A percentile compares a stretch with the other conserved stretches of the same genome.
phyloP scores from a whole-genome alignment of 2,113 vertebrate genomes.

The Chunga burmeisteri region DNA sequence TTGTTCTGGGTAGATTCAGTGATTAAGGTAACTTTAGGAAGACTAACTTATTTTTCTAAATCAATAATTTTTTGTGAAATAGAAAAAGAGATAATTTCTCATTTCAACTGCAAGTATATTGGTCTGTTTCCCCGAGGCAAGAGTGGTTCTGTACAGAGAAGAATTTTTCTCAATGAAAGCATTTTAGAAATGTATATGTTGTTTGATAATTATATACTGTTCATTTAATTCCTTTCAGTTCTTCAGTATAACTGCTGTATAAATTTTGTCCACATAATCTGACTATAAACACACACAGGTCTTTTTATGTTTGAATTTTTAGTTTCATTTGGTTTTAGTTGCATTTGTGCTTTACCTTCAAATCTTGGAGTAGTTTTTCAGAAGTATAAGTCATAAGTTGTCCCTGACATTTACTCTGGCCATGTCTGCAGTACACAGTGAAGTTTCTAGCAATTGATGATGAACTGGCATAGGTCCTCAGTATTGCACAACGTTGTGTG shows the following conservation, averaged over 20 bases:
- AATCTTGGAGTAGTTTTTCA: neutral
- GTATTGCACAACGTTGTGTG: neutral
- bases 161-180: neutral
- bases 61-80: neutral
- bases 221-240: neutral
- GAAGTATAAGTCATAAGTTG: neutral
- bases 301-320: neutral
- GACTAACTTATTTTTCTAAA: neutral
- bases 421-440: neutral
- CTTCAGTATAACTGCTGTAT: neutral
- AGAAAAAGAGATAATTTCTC: neutral
- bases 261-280: neutral
- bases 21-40: neutral
- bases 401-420: neutral
- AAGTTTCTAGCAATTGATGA: neutral
- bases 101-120: neutral
- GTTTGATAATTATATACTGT: neutral
- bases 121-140: neutral
- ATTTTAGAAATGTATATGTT: neutral
- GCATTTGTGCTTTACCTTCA: neutral
- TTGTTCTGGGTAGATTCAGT: neutral
- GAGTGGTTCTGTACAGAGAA: neutral
- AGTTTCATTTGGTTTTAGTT: neutral
- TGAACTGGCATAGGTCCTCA: neutral
- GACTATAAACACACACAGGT: fast-evolving